Base-by-base conservation (phyloP, 2,888 invertebrate genomes). In the Eilema sororculum region DNA sequence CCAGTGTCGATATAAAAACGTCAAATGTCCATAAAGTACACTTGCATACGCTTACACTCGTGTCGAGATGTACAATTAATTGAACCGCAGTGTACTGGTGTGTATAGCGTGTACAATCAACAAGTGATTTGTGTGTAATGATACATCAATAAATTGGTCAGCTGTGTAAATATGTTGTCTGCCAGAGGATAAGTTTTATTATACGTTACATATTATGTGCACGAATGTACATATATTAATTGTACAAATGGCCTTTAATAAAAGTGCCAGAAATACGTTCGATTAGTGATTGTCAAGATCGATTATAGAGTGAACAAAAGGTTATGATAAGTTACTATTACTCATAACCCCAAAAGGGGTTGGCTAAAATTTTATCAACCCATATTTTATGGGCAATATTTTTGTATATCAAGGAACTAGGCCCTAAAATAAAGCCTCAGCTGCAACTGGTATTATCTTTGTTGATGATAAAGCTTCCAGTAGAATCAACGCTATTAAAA, bases 121-220 rank as follows among this genome's bases (percentile, higher is more conserved):
- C 85, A 82, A 85, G 84, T 89, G 89, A 89, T 89, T 89, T 90
- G 86, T 87, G 87, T 84, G 86, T 83, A 86, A 85, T 84, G 82
- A 82, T 82, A 82, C 84, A 86, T 85, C 87, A 86, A 88, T 89
- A 86, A 84, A 84, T 74, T 78, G 80, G 75, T 77, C 71, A 71
- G 74, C 79, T 73, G 82, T 81, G 79, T 85, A 83, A 78, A 80
- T 77, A 78, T 69, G 67, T 68, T 62, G 71, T 72, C 73, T 65
- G 65, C 64, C 58, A 66, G 58, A 67, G 30, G n/a, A 52, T 52
- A 52, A 9, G 52, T 52, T n/a, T 52, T 52, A n/a, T 52, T 52
- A 52, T 46, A 41, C 13, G 13, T 13, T 41, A 16, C n/a, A n/a
- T 41, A 16, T 37, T 33, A 12, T 37, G 33, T 41, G 3, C 16